These are phyloP conservation scores for Prunella fulvescens DNA, from an alignment of 2,113 vertebrate genomes.

Conservation along the genomic window DNA sequence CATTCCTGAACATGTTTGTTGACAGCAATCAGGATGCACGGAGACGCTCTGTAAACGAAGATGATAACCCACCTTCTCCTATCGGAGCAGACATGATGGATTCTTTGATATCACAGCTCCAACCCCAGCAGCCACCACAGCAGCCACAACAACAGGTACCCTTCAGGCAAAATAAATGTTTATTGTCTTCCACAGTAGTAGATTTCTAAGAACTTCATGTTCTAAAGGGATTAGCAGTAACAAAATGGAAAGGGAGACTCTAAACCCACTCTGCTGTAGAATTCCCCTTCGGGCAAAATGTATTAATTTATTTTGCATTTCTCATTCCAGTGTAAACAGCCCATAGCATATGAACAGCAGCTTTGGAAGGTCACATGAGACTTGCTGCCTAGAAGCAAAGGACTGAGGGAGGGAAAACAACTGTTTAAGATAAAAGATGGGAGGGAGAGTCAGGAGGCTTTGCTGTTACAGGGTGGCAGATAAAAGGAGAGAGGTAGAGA, in stretches of 20 bases:
- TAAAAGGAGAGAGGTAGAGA: background rate
- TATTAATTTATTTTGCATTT: slow-evolving; percentile 37
- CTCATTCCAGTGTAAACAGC: background rate
- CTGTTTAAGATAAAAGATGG: background rate
- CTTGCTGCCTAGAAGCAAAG: background rate
- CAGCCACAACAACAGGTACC: slow-evolving; percentile 77
- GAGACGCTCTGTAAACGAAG: slow-evolving; percentile 93
- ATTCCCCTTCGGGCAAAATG: background rate
- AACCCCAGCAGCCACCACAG: slow-evolving; percentile 77
- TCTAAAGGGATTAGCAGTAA: background rate
- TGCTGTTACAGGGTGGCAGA: background rate
- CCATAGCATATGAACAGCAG: background rate
- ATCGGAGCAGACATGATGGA: slow-evolving; percentile 94
- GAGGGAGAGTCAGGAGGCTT: background rate
- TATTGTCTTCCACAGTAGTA: background rate
- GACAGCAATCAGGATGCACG: slow-evolving; percentile 97
- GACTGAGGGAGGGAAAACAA: background rate
- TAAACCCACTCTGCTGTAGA: background rate
- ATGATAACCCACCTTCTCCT: slow-evolving; percentile 97
- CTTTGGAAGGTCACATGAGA: slow-evolving; percentile 6
- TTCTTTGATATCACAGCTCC: slow-evolving; percentile 87
- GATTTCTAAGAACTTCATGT: background rate
- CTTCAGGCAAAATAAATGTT: background rate
- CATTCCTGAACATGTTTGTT: slow-evolving; percentile 98
- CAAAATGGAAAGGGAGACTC: background rate